Base-by-base conservation (phyloP, 1,140 invertebrate genomes). In the Ceratosolen fusciceps region DNA sequence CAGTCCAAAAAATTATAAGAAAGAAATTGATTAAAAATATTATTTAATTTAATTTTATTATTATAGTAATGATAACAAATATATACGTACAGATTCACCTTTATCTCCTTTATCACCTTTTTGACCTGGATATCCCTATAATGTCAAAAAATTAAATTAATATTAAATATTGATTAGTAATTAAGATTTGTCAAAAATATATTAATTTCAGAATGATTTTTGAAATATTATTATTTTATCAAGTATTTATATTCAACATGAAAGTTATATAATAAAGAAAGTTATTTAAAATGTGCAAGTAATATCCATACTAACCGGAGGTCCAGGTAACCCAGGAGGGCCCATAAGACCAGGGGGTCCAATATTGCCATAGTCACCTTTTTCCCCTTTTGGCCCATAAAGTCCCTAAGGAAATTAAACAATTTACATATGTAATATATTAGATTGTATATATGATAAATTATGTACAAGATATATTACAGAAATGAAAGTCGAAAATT, bases 31-130 rank as follows among this genome's bases (percentile, higher is more conserved):
- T 81, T 71, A 4, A 49, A 56, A 43, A 0, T 49, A 8, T 37
- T 37, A 49, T 56, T 56, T 39, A 52, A 31, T 24, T n/a, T n/a
- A n/a, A n/a, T n/a, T n/a, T n/a, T 0, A 54, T 52, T 31, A 4
- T n/a, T 21, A 60, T 71, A 8, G n/a, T n/a, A 76, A 58, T 43
- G 29, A 39, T 14, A 16, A 49, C 21, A 34, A 43, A 47, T 54
- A 68, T 80, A 21, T 77, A 93, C 94, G 94, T 91, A 97, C 96
- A 92, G 96, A 96, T 92, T 97, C 96, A 60, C 96, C 96, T 88
- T 96, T 96, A 85, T 97, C 96, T 49, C 96, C 96, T 88, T 97
- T 97, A 81, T 97, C 96, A 37, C 96, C 96, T 87, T 95, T 96
- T 75, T 93, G 90, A 19, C 96, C 96, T 24, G 96, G 96, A 89